phyloP scores from a whole-genome alignment of 2,888 invertebrate genomes.

The Papilio elwesi region DNA sequence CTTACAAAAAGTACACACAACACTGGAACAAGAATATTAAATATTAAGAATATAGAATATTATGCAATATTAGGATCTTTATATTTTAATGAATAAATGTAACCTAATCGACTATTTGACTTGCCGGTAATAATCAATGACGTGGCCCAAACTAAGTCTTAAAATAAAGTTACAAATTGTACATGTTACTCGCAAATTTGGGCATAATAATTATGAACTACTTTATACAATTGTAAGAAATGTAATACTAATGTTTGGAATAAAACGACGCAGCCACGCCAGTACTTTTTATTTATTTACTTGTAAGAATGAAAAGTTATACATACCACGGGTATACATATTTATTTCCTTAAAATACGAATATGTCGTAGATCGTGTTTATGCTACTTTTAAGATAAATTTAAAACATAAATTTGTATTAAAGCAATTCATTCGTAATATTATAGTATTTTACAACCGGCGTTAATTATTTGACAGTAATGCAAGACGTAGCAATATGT shows the following conservation, averaged over 20 bases:
- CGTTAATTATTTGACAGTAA: constrained; percentile 60
- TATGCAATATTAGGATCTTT: background rate
- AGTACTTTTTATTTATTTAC: constrained; percentile 29
- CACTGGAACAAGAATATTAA: constrained; percentile 55
- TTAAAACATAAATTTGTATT: background rate
- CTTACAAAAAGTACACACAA: constrained; percentile 56
- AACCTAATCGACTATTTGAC: constrained; percentile 40
- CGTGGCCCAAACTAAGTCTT: constrained; percentile 60
- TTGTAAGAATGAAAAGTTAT: constrained; percentile 39
- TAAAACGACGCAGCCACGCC: constrained; percentile 15
- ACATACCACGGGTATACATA: constrained; percentile 66
- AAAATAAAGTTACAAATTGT: constrained; percentile 24
- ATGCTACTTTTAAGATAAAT: constrained; percentile 38
- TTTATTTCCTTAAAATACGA: constrained; percentile 48
- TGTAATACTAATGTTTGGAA: background rate
- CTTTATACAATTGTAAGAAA: background rate
- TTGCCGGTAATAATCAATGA: constrained; percentile 57
- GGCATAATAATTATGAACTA: background rate
- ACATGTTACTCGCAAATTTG: background rate
- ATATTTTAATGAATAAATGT: background rate
- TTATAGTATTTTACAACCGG: constrained; percentile 41
- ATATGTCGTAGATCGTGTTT: constrained; percentile 37
- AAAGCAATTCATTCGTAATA: background rate
- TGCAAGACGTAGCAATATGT: constrained; percentile 68
- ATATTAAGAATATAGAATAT: constrained; percentile 20